Percentiles rank a stretch among this genome's conserved stretches.
phyloP scores from a whole-genome alignment of 2,888 invertebrate genomes.

The Megastigmus dorsalis region DNA sequence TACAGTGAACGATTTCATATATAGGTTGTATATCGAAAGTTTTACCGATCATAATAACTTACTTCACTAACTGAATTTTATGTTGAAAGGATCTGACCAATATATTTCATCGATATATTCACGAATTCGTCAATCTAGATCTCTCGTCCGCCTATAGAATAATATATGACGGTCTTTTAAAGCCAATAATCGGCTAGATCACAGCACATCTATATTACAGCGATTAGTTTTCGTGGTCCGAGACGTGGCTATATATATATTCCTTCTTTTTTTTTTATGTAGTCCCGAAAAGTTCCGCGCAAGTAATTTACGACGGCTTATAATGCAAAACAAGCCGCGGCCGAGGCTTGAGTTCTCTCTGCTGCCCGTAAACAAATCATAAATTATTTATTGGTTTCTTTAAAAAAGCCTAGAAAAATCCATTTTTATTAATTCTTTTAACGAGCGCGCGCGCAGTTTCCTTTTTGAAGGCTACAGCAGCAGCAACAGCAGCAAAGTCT shows the following conservation, averaged over 20 bases:
- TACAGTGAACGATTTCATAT: not conserved
- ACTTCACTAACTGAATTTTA: no score
- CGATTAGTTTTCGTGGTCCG: not conserved
- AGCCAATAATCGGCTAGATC: not conserved
- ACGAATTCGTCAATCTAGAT: no score
- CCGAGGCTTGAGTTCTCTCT: no score
- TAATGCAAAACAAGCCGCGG: no score
- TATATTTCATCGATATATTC: no score
- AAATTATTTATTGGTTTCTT: constrained; percentile 53
- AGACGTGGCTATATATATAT: no score
- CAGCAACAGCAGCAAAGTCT: constrained; percentile 3
- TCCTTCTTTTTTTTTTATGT: not conserved
- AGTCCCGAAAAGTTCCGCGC: not conserved
- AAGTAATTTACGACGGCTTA: constrained; percentile 30
- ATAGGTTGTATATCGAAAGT: constrained; percentile 7
- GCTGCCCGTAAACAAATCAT: constrained; percentile 53
- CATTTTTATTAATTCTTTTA: constrained; percentile 39
- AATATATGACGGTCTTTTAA: no score
- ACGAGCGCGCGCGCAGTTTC: constrained; percentile 36
- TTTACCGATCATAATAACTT: no score
- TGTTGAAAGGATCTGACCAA: no score
- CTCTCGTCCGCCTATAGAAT: no score
- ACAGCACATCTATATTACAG: not conserved
- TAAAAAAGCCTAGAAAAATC: constrained; percentile 45
- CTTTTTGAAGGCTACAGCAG: constrained; percentile 35